These are phyloP conservation scores for Wiebesia pumilae DNA, from an alignment of 1,140 invertebrate species.

Conservation along the genomic window DNA sequence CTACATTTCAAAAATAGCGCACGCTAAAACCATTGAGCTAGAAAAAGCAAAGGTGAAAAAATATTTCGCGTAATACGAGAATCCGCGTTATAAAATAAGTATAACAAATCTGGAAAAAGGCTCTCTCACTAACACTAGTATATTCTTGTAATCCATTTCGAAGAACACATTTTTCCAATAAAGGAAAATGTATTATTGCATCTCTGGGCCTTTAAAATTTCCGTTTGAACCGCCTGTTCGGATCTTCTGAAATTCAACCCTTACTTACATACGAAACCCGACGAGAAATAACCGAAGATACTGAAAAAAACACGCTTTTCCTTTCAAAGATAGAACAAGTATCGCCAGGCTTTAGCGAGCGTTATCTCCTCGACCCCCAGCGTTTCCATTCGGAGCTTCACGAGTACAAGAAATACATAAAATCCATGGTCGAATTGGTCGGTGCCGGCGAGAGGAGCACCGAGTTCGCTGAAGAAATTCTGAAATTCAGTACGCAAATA, in stretches of 20 bases:
- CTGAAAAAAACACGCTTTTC: constrained; percentile 33
- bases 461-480: constrained; percentile 81
- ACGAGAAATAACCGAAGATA: constrained; percentile 6
- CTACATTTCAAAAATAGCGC: background rate
- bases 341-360: constrained; percentile 80
- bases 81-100: background rate
- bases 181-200: background rate
- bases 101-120: background rate
- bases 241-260: constrained; percentile 9
- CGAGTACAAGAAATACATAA: constrained; percentile 79
- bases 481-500: constrained; percentile 81
- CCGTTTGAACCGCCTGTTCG: background rate
- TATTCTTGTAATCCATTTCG: constrained; percentile 30
- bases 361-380: constrained; percentile 78
- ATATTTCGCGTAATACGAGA: background rate
- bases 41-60: background rate
- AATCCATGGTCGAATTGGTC: constrained; percentile 75
- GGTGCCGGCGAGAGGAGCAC: constrained; percentile 71
- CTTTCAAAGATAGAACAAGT: constrained; percentile 78
- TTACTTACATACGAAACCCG: background rate
- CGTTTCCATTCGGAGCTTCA: constrained; percentile 78
- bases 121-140: no score
- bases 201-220: constrained; percentile 16
- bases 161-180: constrained; percentile 23
- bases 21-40: background rate